Conservation (phyloP, 2,797 vertebrate genomes). For the Anguilla anguilla region DNA sequence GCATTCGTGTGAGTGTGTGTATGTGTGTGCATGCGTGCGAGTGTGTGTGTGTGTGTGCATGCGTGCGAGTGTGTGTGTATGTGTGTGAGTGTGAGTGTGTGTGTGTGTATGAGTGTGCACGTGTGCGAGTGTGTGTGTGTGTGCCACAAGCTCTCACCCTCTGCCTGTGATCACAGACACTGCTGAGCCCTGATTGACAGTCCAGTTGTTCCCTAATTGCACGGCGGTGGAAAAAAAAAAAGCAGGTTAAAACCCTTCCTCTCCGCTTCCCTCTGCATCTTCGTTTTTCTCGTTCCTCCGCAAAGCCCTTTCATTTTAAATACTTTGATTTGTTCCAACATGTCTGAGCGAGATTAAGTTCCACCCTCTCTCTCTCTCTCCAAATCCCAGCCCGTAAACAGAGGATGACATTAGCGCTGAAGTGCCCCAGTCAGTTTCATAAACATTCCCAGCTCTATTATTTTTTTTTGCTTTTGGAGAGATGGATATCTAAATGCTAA, state of each 20-base stretch:
- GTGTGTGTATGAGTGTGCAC: no score
- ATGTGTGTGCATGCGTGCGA: background rate
- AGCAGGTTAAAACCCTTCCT: background rate
- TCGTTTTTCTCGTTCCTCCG: background rate
- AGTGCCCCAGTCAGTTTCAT: conserved; percentile 50
- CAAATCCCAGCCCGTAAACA: conserved; percentile 34
- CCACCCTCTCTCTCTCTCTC: background rate
- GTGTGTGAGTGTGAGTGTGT: background rate
- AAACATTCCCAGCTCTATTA: conserved; percentile 71
- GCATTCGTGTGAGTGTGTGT: background rate
- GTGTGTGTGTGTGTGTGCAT: background rate
- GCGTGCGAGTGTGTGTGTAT: background rate
- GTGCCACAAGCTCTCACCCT: background rate
- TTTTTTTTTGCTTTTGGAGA: conserved; percentile 61
- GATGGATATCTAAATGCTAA: conserved; percentile 72
- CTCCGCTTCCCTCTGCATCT: background rate
- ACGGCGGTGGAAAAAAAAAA: background rate
- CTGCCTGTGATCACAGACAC: background rate
- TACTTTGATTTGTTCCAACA: conserved; percentile 21
- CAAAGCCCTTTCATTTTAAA: conserved; percentile 12
- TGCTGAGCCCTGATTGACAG: background rate
- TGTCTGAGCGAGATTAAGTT: background rate
- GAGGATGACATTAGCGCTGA: conserved; percentile 56
- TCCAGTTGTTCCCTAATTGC: conserved; percentile 17
- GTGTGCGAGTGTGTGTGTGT: background rate